These are phyloP conservation scores for Rotaria sp. DNA, from an alignment of 2,888 invertebrate genomes.

Conservation along the genomic window DNA sequence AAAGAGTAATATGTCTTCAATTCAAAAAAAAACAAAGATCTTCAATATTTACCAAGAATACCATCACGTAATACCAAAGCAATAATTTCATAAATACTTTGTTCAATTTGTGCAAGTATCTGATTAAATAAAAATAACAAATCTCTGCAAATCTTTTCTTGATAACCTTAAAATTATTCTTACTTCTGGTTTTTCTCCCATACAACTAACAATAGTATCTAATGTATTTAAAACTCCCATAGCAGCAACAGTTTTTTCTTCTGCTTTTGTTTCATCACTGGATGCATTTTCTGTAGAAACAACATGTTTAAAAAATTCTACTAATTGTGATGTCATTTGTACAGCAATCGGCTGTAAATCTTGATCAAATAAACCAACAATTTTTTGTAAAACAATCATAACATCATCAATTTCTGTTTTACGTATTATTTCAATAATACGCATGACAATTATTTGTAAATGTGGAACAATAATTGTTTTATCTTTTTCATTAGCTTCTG, in stretches of 20 bases:
- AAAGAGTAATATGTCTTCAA: background rate
- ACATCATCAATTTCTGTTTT: constrained; percentile 96
- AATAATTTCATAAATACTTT: background rate
- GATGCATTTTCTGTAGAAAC: constrained; percentile 33
- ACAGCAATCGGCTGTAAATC: constrained; percentile 83
- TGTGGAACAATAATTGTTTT: constrained; percentile 41
- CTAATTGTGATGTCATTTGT: constrained; percentile 83
- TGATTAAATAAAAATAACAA: background rate
- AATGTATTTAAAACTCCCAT: constrained; percentile 92
- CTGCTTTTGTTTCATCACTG: constrained; percentile 59
- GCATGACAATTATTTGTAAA: constrained; percentile 35
- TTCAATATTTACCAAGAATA: constrained; percentile 63
- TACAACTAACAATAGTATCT: constrained; percentile 83
- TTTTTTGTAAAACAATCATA: constrained; percentile 81
- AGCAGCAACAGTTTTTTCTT: constrained; percentile 88
- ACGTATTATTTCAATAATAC: constrained; percentile 66
- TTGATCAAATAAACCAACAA: constrained; percentile 76
- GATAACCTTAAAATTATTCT: background rate
- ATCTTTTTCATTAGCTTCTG: constrained; percentile 59
- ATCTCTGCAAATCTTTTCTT: background rate
- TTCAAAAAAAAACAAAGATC: background rate
- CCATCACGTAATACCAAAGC: background rate
- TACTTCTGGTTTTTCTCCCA: constrained; percentile 64
- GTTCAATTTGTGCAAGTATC: constrained; percentile 7
- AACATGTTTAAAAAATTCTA: constrained; percentile 22